Base-by-base conservation (phyloP, 2,888 invertebrate species). In the Drosophila recens region DNA sequence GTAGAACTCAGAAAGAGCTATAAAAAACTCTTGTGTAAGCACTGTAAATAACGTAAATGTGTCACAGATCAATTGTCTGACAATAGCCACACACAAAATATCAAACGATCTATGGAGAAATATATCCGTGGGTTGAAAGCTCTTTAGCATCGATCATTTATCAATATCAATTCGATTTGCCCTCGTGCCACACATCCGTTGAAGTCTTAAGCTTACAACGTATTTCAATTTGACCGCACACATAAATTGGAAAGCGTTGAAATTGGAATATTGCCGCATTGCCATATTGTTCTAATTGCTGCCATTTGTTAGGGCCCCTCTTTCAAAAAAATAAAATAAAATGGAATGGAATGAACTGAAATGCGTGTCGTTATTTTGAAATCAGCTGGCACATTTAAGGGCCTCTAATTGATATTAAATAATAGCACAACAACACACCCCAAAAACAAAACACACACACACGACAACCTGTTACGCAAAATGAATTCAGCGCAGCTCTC, bases 231-330 rank as follows among this genome's bases (percentile, higher is more conserved):
- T 52, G 70, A 70, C 66, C 78, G 45, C 72, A 63, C 58, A 71
- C 62, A 75, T 73, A 82, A 85, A 82, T 79, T 82, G 76, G 67
- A 79, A 69, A 76, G 72, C 79, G 82, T 71, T 79, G 67, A 85
- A 87, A 85, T 79, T 82, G 71, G 73, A 72, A 68, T 76, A 85
- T 79, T 78, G 73, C 72, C 57, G 66, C 78, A 78, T 79, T 71
- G 85, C 85, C 84, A 84, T 80, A 84, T 87, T 85, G 85, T 85
- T 87, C 87, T 85, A 85, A 85, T 85, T 85, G 84, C 87, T 70
- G 72, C 72, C 87, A 85, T 85, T 85, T 85, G 87, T 85, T 85
- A 68, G 58, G 40, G 43, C 10, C 46, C 51, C 8, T n/a, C 38
- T 17, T 34, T 11, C 13, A 61, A 51, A 59, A 45, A 51, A 30